Evolutionary conservation across 2,113 vertebrate species (phyloP).

Genomic region (Spea multiplicata): DNA sequence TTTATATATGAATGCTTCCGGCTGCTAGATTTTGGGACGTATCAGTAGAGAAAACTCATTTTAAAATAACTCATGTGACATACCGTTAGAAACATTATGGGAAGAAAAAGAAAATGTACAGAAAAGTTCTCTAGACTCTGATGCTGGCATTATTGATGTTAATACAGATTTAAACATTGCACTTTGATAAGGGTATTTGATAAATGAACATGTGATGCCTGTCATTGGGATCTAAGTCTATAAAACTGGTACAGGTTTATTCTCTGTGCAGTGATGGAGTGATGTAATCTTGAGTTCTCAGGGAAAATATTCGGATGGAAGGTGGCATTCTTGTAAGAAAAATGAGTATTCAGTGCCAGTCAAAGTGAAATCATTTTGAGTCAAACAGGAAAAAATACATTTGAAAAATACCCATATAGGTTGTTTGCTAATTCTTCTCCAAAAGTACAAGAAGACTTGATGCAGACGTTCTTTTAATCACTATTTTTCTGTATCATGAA

Average conservation of each 20-base stretch:
- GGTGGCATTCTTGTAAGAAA: slow-evolving; percentile 16
- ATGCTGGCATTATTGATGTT: background rate
- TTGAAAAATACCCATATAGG: background rate
- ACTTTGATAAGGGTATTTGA: slow-evolving; percentile 18
- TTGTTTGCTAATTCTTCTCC: too few species aligned
- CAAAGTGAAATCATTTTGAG: background rate
- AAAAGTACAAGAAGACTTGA: too few species aligned
- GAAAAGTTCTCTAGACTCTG: background rate
- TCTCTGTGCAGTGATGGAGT: slow-evolving; percentile 32
- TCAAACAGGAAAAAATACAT: background rate
- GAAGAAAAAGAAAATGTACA: slow-evolving; percentile 7
- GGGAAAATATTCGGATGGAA: slow-evolving; percentile 21
- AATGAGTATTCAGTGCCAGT: slow-evolving; percentile 12
- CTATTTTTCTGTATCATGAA: too few species aligned
- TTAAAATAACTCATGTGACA: slow-evolving; percentile 27
- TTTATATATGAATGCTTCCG: slow-evolving; percentile 8
- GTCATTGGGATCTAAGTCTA: slow-evolving; percentile 15
- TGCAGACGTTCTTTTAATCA: too few species aligned
- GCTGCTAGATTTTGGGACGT: slow-evolving; percentile 5
- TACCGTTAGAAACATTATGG: slow-evolving; percentile 2
- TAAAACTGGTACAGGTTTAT: slow-evolving; percentile 11
- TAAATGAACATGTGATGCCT: slow-evolving; percentile 27
- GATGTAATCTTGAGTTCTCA: slow-evolving; percentile 14
- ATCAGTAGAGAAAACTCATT: background rate
- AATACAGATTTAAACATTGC: background rate